A percentile compares a stretch with the other conserved stretches of the same genome.
These are phyloP conservation scores for Pterostichus niger DNA, from an alignment of 2,888 invertebrate species.

Conservation along the genomic window DNA sequence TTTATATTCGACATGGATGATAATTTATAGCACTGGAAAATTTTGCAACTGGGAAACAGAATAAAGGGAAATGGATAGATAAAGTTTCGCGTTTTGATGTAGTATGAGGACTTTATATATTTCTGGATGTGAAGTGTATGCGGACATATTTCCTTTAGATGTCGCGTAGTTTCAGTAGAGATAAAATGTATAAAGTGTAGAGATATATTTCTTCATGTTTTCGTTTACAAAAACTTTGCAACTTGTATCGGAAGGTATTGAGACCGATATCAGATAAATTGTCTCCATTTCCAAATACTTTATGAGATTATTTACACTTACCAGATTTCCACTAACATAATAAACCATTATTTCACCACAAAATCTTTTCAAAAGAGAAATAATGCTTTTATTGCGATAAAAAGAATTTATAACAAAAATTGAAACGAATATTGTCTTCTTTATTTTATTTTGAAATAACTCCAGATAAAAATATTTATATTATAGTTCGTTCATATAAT, in stretches of 20 bases:
- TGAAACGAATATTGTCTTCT: no score
- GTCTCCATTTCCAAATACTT: constrained; percentile 17
- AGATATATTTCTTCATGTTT: constrained; percentile 57
- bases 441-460: no score
- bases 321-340: constrained; percentile 6
- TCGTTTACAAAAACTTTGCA: constrained; percentile 37
- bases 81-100: constrained; percentile 50
- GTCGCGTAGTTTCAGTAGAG: constrained; percentile 38
- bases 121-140: constrained; percentile 47
- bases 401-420: no score
- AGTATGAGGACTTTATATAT: constrained; percentile 49
- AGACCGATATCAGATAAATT: constrained; percentile 26
- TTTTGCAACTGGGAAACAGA: constrained; percentile 49
- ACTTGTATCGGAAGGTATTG: constrained; percentile 35
- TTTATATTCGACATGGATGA: constrained; percentile 8
- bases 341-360: neutral
- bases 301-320: constrained; percentile 37
- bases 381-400: no score
- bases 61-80: constrained; percentile 39
- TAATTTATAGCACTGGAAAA: constrained; percentile 40
- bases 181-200: constrained; percentile 53
- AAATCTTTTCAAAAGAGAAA: no score
- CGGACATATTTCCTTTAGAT: constrained; percentile 49
- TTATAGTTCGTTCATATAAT: no score
- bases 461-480: no score